Percentiles rank a stretch among this genome's conserved stretches.
Evolutionary conservation across 2,888 invertebrate genomes (phyloP).

Genomic region (Agriopis leucophaearia): DNA sequence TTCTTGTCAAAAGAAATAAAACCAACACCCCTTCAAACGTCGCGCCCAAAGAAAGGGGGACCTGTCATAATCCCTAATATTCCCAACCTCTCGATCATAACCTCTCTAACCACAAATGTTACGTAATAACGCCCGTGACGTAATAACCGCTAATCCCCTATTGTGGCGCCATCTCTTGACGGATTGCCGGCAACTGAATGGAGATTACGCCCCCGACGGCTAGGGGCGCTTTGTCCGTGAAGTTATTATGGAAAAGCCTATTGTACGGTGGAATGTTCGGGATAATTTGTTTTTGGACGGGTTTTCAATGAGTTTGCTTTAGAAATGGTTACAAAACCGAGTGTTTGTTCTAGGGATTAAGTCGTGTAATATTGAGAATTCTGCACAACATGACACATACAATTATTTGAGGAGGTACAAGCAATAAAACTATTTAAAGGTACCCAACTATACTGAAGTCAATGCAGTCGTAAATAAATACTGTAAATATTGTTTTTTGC

Average conservation of each 20-base stretch:
- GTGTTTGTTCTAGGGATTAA: slow-evolving; percentile 4
- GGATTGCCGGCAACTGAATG: slow-evolving; percentile 78
- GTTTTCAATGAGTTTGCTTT: slow-evolving; percentile 54
- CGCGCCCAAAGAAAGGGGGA: slow-evolving; percentile 64
- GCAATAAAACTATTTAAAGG: background rate
- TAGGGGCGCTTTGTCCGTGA: slow-evolving; percentile 75
- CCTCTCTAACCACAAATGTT: slow-evolving; percentile 76
- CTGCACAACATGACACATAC: background rate
- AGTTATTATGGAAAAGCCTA: slow-evolving; percentile 72
- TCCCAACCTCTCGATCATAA: slow-evolving; percentile 80
- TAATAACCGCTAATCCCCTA: slow-evolving; percentile 84
- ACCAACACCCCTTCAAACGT: slow-evolving; percentile 36
- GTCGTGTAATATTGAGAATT: background rate
- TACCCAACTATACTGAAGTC: background rate
- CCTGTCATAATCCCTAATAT: slow-evolving; percentile 84
- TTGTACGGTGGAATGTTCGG: slow-evolving; percentile 60
- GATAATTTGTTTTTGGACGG: slow-evolving; percentile 76
- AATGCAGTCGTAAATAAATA: no score
- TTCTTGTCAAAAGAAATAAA: slow-evolving; percentile 37
- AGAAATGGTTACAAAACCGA: slow-evolving; percentile 15
- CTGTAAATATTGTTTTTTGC: no score
- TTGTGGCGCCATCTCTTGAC: slow-evolving; percentile 85
- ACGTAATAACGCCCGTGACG: slow-evolving; percentile 82
- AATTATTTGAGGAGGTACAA: background rate
- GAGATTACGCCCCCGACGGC: slow-evolving; percentile 70